Base-by-base conservation (phyloP, 2,113 vertebrate genomes). In the Sinosuthora webbiana region DNA sequence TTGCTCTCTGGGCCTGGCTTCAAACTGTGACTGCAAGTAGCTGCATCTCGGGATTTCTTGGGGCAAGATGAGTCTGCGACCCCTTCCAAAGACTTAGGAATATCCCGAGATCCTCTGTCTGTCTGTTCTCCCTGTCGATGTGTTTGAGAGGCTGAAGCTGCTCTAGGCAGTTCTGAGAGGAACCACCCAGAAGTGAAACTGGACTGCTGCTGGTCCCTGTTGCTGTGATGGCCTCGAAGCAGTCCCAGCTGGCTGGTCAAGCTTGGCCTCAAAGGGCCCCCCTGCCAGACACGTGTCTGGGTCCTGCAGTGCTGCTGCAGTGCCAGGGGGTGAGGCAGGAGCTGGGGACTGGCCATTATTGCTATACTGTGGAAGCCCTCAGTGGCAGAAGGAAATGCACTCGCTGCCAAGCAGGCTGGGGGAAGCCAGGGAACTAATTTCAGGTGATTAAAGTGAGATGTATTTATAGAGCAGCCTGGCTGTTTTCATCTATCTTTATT, bases 371-470 rank as follows among this genome's bases (percentile, higher is more conserved):
- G 25, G 52, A n/a, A 62, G 35, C 50, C 49, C 80, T 70, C 45
- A 5, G 6, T 10, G 21, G 53, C 84, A 81, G 76, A 44, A 45
- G 37, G 64, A 53, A 18, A 9, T 0, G 19, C 8, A 2, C 59
- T 60, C 42, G 39, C 83, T 41, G 86, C 52, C 37, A 28, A 65
- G 76, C 49, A 10, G 78, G 55, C 65, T n/a, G 69, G 37, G 25
- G 85, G 52, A 25, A 80, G 79, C 83, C 68, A 55, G 52, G 71
- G 71, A 86, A n/a, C 64, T 92, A 28, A 86, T 88, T 77, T 33
- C 68, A 62, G 95, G 92, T 93, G 69, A 97, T 95, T 96, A 97
- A 97, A 97, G 47, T 6, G 56, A 96, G 56, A 19, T 49, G 59
- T 96, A 93, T 97, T 96, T 97, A 92, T 95, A 92, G 85, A 95